A percentile compares a stretch with the other conserved stretches of the same genome.
phyloP scores from a whole-genome alignment of 2,888 invertebrate species.

The Liopterus haemorrhoidalis region DNA sequence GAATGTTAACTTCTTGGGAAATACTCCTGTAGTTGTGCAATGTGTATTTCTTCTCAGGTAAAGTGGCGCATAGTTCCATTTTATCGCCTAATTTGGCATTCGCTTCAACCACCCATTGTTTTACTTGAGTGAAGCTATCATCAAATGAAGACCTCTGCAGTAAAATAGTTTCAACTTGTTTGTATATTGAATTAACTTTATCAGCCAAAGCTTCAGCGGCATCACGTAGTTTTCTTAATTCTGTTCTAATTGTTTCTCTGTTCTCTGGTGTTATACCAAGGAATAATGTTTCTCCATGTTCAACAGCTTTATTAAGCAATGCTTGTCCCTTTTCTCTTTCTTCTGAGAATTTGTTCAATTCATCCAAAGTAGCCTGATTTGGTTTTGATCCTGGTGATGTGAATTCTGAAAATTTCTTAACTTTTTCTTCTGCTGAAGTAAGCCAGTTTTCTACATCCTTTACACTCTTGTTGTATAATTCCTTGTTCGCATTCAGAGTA shows the following conservation, averaged over 20 bases:
- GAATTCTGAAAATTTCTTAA: conserved; percentile 65
- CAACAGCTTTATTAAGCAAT: conserved; percentile 72
- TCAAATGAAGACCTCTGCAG: conserved; percentile 90
- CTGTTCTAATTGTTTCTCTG: conserved; percentile 75
- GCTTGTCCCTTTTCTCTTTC: conserved; percentile 75
- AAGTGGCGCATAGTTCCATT: conserved; percentile 66
- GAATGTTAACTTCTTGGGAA: conserved; percentile 79
- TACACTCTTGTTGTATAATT: conserved; percentile 60
- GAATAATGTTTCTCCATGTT: conserved; percentile 83
- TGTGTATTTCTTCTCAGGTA: conserved; percentile 84
- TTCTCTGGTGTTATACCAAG: conserved; percentile 82
- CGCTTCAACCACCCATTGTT: conserved; percentile 77
- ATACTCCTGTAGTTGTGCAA: conserved; percentile 74
- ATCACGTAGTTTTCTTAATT: conserved; percentile 72
- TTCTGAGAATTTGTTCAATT: conserved; percentile 65
- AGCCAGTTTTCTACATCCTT: conserved; percentile 74
- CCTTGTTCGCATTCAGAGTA: conserved; percentile 64
- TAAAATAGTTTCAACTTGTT: conserved; percentile 81
- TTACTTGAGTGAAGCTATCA: conserved; percentile 82
- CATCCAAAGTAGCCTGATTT: conserved; percentile 67
- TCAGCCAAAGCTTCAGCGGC: conserved; percentile 80
- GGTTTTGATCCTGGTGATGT: conserved; percentile 69
- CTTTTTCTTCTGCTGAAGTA: conserved; percentile 64
- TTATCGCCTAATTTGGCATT: conserved; percentile 68
- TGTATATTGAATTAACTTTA: conserved; percentile 75